Evolutionary conservation across 2,888 invertebrate genomes (phyloP), one percentile per base, ranked within the genome.

Genomic region (Sminthurides aquaticus): DNA sequence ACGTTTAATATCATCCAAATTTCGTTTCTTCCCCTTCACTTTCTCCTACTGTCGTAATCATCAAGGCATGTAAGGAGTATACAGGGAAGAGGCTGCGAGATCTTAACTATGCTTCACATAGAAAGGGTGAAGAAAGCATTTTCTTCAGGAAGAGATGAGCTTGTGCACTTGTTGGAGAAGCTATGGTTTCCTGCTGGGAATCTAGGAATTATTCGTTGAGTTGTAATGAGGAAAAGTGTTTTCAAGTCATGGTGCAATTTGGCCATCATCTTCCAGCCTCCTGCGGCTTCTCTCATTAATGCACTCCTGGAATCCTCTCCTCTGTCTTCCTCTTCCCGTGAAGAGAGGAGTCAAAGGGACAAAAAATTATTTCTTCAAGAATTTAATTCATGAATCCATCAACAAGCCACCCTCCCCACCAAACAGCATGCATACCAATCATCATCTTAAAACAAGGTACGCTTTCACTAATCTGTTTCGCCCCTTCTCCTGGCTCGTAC

Each of bases 181-280:
- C 43, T 34, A 34, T 34, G 43, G 43, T 34, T 34, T 70, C 74
- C 74, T 71, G 71, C 72, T 70, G 74, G 49, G 72, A 70, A 64
- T 65, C 68, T 69, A 70, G 68, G 71, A 72, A 74, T 71, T 74
- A 74, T 70, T 72, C 71, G 71, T 71, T 70, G 71, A 70, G 69
- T 70, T 69, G 71, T 74, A 74, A 74, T 74, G 74, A 74, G 71
- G 60, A 71, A 74, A 73, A 74, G 72, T 73, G 72, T 71, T 73
- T 69, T 69, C 67, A 70, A 74, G 72, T 74, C 74, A 72, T 74
- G 71, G 71, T 69, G 68, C 71, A 71, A 70, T 67, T 66, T 66
- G 62, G 62, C 68, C 65, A 66, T 61, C 61, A 57, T 20, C 66
- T 61, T 66, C 65, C 65, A 65, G 69, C 67, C 73, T 71, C 71